Evolutionary conservation across 2,888 invertebrate genomes (phyloP).

Genomic region (Uropetala carovei): DNA sequence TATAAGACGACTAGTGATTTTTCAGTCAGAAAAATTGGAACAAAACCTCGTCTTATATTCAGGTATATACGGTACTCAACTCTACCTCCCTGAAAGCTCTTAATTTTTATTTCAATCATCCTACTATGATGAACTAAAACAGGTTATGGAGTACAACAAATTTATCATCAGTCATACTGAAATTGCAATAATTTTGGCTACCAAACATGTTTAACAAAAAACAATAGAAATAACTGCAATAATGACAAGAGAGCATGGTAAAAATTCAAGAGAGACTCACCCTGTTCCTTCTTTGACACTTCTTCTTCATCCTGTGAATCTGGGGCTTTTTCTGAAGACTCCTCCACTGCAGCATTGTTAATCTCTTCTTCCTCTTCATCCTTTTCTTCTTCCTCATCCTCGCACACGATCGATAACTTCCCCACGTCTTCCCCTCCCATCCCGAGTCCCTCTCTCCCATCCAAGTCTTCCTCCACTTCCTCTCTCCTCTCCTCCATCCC

Average conservation of each 20-base stretch:
- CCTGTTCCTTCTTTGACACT: neutral
- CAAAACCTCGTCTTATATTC: no score
- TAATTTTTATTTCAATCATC: no score
- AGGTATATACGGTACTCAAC: no score
- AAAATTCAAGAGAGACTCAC: neutral
- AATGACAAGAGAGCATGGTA: neutral
- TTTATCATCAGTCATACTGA: no score
- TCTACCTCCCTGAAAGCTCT: no score
- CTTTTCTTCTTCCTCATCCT: constrained; percentile 65
- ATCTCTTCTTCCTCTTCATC: constrained; percentile 72
- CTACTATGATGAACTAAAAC: no score
- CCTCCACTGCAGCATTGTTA: constrained; percentile 71
- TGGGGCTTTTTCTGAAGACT: constrained; percentile 51
- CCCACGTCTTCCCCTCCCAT: constrained; percentile 63
- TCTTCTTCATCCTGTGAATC: neutral
- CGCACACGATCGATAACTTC: constrained; percentile 46
- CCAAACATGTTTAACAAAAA: no score
- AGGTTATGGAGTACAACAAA: no score
- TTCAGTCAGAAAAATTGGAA: no score
- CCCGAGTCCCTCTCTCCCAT: constrained; percentile 54
- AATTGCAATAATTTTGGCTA: no score
- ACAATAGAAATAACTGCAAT: neutral
- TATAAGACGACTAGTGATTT: no score
- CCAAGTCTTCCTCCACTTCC: constrained; percentile 37
- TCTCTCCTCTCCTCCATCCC: constrained; percentile 49